Evolutionary conservation across 2,797 vertebrate genomes (phyloP).

Genomic region (Phataginus tricuspis): DNA sequence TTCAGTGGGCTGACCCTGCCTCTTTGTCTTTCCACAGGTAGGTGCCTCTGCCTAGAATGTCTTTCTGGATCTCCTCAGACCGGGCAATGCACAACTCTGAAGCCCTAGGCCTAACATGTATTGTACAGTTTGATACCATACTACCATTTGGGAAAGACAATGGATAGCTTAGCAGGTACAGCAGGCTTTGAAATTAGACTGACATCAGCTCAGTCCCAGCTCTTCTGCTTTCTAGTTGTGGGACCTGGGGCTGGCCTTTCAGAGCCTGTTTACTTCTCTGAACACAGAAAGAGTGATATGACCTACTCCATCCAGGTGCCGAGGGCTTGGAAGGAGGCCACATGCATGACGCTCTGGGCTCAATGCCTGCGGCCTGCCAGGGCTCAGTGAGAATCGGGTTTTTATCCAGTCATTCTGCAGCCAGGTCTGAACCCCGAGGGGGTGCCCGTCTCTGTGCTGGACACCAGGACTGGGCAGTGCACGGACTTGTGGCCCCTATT

Average conservation of each 20-base stretch:
- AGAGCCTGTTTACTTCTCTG: neutral
- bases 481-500: too few species aligned
- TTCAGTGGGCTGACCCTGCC: neutral
- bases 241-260: neutral
- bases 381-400: neutral
- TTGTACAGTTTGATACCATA: neutral
- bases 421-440: neutral
- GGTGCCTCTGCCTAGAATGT: neutral
- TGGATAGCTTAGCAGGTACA: neutral
- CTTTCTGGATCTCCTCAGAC: neutral
- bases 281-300: neutral
- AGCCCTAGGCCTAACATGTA: neutral
- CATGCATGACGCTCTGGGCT: rapidly evolving
- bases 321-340: neutral
- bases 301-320: too few species aligned
- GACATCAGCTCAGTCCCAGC: neutral
- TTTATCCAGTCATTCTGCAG: neutral
- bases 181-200: neutral
- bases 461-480: neutral
- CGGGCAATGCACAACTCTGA: neutral
- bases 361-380: rapidly evolving
- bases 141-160: neutral
- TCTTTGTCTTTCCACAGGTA: neutral
- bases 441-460: neutral
- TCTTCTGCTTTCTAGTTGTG: neutral